Conservation (phyloP, 2,888 invertebrate genomes). For the Hyppa rectilinea region DNA sequence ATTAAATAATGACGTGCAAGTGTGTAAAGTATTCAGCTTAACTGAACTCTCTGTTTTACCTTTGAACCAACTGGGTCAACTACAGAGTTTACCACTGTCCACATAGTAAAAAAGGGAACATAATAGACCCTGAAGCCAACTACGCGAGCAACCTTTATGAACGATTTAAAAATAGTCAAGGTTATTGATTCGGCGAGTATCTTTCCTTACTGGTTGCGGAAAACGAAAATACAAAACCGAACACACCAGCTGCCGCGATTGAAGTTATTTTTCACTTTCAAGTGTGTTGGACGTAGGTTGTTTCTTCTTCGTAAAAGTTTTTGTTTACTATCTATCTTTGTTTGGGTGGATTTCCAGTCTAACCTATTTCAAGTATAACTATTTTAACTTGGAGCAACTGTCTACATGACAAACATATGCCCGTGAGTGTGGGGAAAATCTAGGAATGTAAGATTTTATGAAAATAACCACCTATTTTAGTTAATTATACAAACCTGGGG, state of each 20-base stretch:
- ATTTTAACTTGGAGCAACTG: not conserved
- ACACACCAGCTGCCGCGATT: not conserved
- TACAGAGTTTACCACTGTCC: too few relatives aligned
- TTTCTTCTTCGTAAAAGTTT: not conserved
- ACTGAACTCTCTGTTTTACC: not conserved
- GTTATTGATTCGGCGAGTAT: not conserved
- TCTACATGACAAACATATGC: not conserved
- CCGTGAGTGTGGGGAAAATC: not conserved
- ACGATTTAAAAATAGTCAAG: not conserved
- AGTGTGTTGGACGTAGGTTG: not conserved
- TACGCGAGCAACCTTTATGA: not conserved
- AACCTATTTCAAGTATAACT: not conserved
- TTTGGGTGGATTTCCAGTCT: not conserved
- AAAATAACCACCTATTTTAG: not conserved
- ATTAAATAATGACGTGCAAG: conserved; percentile 1
- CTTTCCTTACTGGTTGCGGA: not conserved
- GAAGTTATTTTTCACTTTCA: not conserved
- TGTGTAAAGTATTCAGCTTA: conserved; percentile 29
- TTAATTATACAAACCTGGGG: not conserved
- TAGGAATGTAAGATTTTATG: not conserved
- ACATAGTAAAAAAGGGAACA: not conserved
- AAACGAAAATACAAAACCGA: not conserved
- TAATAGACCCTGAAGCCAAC: not conserved
- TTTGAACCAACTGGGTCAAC: too few relatives aligned
- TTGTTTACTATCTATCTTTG: not conserved